phyloP scores from a whole-genome alignment of 2,888 invertebrate species.

The Actias luna region DNA sequence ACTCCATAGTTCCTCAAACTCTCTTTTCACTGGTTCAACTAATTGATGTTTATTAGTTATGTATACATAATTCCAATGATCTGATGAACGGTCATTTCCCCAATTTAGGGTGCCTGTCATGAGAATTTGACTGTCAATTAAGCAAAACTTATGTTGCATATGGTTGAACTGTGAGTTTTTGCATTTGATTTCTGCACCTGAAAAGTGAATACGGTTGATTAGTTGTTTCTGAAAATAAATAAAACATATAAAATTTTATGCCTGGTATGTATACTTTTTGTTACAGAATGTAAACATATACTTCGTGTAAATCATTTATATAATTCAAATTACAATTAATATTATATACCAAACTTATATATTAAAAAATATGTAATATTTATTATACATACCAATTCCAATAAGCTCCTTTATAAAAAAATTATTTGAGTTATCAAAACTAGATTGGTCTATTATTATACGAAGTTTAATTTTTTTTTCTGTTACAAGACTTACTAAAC shows the following conservation, averaged over 20 bases:
- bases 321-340: neutral
- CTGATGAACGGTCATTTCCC: constrained; percentile 86
- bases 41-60: constrained; percentile 82
- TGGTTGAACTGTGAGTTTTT: constrained; percentile 58
- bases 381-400: constrained; percentile 58
- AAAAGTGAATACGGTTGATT: constrained; percentile 25
- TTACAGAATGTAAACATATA: neutral
- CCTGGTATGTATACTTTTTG: too few relatives aligned
- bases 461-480: constrained; percentile 62
- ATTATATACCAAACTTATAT: neutral
- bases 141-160: constrained; percentile 91
- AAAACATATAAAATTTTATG: too few relatives aligned
- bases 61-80: constrained; percentile 87
- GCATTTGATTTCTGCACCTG: constrained; percentile 82
- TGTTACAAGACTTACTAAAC: constrained; percentile 60
- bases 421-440: constrained; percentile 65
- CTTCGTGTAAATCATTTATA: neutral
- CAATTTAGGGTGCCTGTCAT: constrained; percentile 89
- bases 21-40: constrained; percentile 77
- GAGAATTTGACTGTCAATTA: constrained; percentile 83
- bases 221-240: neutral
- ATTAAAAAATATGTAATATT: neutral
- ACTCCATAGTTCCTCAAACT: constrained; percentile 85
- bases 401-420: constrained; percentile 67
- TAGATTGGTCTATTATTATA: constrained; percentile 66